Evolutionary conservation across 2,888 invertebrate species (phyloP).

Genomic region (Branchellion lobata): DNA sequence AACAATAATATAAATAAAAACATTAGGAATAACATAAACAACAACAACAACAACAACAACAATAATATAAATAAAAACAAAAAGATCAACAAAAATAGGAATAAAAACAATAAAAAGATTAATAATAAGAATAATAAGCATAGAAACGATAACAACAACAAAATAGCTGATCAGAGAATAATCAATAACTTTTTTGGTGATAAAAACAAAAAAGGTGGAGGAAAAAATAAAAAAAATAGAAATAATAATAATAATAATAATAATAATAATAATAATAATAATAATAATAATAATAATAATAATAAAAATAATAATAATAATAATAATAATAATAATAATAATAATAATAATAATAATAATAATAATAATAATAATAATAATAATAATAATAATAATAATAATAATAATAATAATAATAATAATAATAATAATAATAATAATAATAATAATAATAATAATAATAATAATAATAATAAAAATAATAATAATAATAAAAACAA

Average conservation of each 20-base stretch:
- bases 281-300: neutral
- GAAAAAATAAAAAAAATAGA: neutral
- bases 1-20: neutral
- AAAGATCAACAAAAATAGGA: neutral
- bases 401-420: conserved; percentile 13
- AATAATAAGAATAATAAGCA: neutral
- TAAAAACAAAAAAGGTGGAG: neutral
- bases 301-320: neutral
- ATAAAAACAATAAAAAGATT: neutral
- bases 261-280: conserved; percentile 6
- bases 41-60: conserved; percentile 3
- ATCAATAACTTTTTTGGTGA: neutral
- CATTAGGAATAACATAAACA: neutral
- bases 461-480: neutral
- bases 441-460: neutral
- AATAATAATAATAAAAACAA: neutral
- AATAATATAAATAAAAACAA: neutral
- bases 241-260: neutral
- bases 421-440: neutral
- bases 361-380: neutral
- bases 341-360: neutral
- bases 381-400: conserved; percentile 16
- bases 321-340: neutral
- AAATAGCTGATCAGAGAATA: neutral
- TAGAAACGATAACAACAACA: neutral